Evolutionary conservation across 1,140 invertebrate genomes (phyloP), one percentile per base, ranked within the genome.

Genomic region (Pseudobourletiella spinata): DNA sequence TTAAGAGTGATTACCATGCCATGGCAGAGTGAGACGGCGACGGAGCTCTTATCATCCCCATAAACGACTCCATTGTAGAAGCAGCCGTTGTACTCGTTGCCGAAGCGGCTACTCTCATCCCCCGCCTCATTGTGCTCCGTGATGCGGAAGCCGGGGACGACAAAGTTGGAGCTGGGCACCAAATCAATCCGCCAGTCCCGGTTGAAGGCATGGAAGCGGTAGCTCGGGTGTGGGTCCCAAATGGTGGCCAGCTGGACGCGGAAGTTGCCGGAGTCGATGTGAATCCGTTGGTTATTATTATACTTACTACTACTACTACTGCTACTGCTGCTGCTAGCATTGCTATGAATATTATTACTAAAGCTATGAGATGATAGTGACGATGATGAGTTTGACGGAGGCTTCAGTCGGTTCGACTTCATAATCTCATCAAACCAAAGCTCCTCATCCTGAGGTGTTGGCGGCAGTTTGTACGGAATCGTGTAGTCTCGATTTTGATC

Each of bases 211-310:
- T 76, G 75, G 39, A 86, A 83, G 66, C 81, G 78, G 65, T 87
- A 87, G 60, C 83, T 78, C 1, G 85, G 85, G 77, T 86, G 83
- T 16, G 83, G 83, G 72, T 87, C 85, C 85, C 85, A 87, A 20
- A 85, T 74, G 71, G 79, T 35, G 6, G 61, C 61, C 0, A 39
- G 14, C 8, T 39, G n/a, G 3, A 22, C 25, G 3, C 65, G 52
- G 42, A 67, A 67, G 24, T 60, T 50, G 20, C 65, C 65, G 14
- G 51, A 48, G 30, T 67, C 61, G 39, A 56, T 32, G 28, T 63
- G 42, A 18, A 35, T 28, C 25, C 39, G 8, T 24, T 42, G 22
- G n/a, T 4, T 30, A 20, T 18, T 4, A 56, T 20, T 29, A 6
- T 39, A 11, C 8, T 39, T 39, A n/a, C n/a, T 39, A 39, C 32